Base-by-base conservation (phyloP, 2,113 vertebrate genomes). In the Arizona elegans region DNA sequence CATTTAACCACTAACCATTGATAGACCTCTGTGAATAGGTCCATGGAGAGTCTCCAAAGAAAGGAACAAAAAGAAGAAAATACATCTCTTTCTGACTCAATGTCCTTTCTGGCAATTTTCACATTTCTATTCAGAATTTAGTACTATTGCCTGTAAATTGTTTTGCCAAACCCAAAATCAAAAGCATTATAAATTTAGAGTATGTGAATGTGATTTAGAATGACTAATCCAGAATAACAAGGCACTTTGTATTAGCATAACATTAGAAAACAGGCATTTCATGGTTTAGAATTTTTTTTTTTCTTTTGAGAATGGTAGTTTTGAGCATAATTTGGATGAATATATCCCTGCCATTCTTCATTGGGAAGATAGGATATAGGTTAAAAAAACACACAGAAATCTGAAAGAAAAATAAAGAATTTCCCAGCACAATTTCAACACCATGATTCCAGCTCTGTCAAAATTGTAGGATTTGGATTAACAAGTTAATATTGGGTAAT, bases 401-500 rank as follows among this genome's bases (percentile, higher is more conserved):
- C 92, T 85, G 19, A 94, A 90, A 59, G 58, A 47, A 26, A 47
- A 3, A 86, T 65, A 65, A 65, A 53, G 90, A 65, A 94, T 92
- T 92, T 88, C 3, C 5, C 54, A 43, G 13, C 2, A 91, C 91
- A 93, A 87, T 89, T 93, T 75, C 12, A 92, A 2, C 1, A 8
- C 58, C 9, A 24, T 86, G 81, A 43, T 89, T 95, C 10, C 70
- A 23, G 89, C 2, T 92, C 54, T 92, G 33, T 55, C 90, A 89
- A 90, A 90, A 81, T 94, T 93, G 86, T 81, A 75, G 93, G 93
- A 95, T 70, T 90, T 94, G 92, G 91, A 91, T 90, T 56, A 96
- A 94, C 19, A 96, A 96, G 91, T 91, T 93, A 91, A 92, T 95
- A 92, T 94, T 58, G 91, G 55, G 10, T 92, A 95, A 88, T 95